Percentiles rank a stretch among this genome's conserved stretches.
Conservation (phyloP, 2,888 invertebrate genomes). For the Diarsia rubi region DNA sequence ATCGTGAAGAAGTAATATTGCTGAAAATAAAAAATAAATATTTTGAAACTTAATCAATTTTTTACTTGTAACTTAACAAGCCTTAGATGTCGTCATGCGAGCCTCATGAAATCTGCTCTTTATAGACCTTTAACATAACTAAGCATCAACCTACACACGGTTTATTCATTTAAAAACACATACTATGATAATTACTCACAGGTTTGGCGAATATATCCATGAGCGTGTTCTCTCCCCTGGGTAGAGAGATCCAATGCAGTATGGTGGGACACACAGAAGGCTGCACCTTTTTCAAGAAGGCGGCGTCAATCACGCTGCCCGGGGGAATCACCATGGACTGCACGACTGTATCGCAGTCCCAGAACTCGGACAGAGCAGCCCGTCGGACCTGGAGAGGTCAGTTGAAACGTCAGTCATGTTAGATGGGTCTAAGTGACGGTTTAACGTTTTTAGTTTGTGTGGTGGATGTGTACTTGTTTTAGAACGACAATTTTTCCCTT, state of each 20-base stretch:
- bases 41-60: neutral
- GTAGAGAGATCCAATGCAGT: slow-evolving; percentile 87
- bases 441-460: neutral
- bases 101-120: neutral
- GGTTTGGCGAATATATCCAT: slow-evolving; percentile 86
- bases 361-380: slow-evolving; percentile 81
- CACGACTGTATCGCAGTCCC: slow-evolving; percentile 86
- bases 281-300: slow-evolving; percentile 73
- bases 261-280: slow-evolving; percentile 86
- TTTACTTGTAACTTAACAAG: neutral
- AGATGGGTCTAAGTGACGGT: neutral
- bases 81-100: neutral
- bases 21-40: slow-evolving; percentile 73
- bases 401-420: neutral
- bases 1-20: slow-evolving; percentile 85
- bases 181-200: slow-evolving; percentile 78
- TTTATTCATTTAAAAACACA: neutral
- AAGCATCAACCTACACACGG: neutral
- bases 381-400: slow-evolving; percentile 78
- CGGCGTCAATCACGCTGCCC: slow-evolving; percentile 74
- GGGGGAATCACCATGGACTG: slow-evolving; percentile 78
- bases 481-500: neutral
- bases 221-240: slow-evolving; percentile 84
- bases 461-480: neutral
- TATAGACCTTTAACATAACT: neutral